Base-by-base conservation (phyloP, 2,797 vertebrate species). In the Alectoris magna region DNA sequence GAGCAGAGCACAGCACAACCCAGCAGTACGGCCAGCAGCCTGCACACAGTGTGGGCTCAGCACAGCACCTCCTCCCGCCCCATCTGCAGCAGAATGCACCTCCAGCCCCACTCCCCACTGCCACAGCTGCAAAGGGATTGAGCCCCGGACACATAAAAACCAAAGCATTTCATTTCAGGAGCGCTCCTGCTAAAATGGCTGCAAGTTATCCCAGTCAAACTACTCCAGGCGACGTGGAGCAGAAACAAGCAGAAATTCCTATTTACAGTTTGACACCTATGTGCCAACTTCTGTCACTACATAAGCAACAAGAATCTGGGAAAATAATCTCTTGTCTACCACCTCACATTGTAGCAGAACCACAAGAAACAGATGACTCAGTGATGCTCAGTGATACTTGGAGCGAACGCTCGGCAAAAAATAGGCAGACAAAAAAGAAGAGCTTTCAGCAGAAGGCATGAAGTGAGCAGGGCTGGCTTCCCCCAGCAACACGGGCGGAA, bases 71-170 rank as follows among this genome's bases (percentile, higher is more conserved):
- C 17, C 38, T 17, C 38, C 49, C 14, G 49, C 49, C 49, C 49
- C 21, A 12, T 27, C 49, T 51, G 24, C 24, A 15, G 49, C 49
- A 26, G 49, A 24, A 58, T 3, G 3, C 4, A 3, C 31, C 2
- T 18, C 2, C 7, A 1, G 55, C 55, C 56, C 60, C 48, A 0
- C 10, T 21, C 43, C 2, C 0, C 9, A 0, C 0, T 2, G 38
- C 11, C 8, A 5, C 58, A 4, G 8, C 44, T 0, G 13, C 27
- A 1, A 51, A 19, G 16, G n/a, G 9, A 59, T 17, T 41, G 2
- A 0, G 24, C 6, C 17, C 26, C 3, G 0, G 39, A 49, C 21
- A 44, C 1, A 1, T 29, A 14, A 29, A 24, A 21, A 13, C 3
- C n/a, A 1, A 2, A 23, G 27, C 5, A 11, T 34, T 13, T 31